Evolutionary conservation across 2,888 invertebrate genomes (phyloP).

Genomic region (Tetropium fuscum): DNA sequence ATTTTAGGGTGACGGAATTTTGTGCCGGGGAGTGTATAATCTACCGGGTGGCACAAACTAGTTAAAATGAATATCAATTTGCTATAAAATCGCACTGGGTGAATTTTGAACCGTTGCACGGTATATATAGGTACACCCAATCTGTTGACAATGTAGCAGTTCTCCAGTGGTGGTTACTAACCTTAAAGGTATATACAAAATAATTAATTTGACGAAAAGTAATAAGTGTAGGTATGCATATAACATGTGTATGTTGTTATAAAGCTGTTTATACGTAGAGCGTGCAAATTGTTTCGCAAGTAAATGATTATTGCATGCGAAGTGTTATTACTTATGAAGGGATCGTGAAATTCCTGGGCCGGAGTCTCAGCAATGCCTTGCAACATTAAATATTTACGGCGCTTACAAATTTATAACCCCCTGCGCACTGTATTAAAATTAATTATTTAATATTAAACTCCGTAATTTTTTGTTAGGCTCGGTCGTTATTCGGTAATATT

Average conservation of each 20-base stretch:
- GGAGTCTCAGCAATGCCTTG: conserved; percentile 57
- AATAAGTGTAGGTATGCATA: conserved; percentile 56
- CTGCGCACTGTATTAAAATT: conserved; percentile 70
- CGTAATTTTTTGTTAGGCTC: conserved; percentile 68
- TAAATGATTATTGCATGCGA: conserved; percentile 64
- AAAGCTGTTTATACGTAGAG: conserved; percentile 60
- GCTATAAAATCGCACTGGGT: too few species aligned
- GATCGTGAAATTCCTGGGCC: conserved; percentile 61
- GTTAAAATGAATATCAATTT: too few species aligned
- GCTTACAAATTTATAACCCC: conserved; percentile 65
- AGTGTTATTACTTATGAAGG: conserved; percentile 58
- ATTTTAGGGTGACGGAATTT: not conserved
- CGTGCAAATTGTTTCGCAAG: conserved; percentile 62
- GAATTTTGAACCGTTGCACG: too few species aligned
- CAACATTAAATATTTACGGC: conserved; percentile 63
- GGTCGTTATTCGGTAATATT: conserved; percentile 52
- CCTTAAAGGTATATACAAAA: conserved; percentile 7
- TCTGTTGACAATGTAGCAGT: conserved; percentile 3
- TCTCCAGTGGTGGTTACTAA: not conserved
- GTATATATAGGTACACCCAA: too few species aligned
- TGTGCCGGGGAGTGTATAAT: too few species aligned
- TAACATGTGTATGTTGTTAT: conserved; percentile 58
- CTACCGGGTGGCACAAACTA: too few species aligned
- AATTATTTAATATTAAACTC: conserved; percentile 73
- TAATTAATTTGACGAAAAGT: conserved; percentile 42